phyloP scores from a whole-genome alignment of 2,888 invertebrate species.

The Scaptomyza cyrtandrae region DNA sequence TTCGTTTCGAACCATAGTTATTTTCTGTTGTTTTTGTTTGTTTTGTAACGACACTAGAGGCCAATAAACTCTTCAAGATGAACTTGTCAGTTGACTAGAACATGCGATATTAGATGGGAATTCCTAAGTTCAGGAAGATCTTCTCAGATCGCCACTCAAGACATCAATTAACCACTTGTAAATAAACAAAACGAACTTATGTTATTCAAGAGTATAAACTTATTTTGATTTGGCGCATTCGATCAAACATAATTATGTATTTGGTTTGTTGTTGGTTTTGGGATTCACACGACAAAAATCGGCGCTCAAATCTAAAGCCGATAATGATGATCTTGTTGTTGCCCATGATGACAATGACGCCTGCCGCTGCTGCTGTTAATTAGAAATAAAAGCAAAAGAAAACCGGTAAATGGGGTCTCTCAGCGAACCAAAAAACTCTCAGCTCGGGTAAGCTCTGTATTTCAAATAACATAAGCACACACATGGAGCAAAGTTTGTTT shows the following conservation, averaged over 20 bases:
- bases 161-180: slow-evolving; percentile 9
- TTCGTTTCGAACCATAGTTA: slow-evolving; percentile 16
- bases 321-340: slow-evolving; percentile 29
- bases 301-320: slow-evolving; percentile 14
- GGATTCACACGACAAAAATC: slow-evolving; percentile 57
- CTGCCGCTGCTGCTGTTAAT: slow-evolving; percentile 49
- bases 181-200: slow-evolving; percentile 12
- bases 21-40: slow-evolving; percentile 30
- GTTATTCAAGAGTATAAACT: slow-evolving; percentile 12
- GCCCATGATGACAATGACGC: slow-evolving; percentile 8
- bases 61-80: slow-evolving; percentile 78
- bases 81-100: slow-evolving; percentile 63
- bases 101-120: slow-evolving; percentile 25
- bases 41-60: slow-evolving; percentile 64
- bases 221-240: neutral
- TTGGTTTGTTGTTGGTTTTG: slow-evolving; percentile 21
- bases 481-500: neutral
- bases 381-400: slow-evolving; percentile 59
- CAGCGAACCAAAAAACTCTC: slow-evolving; percentile 34
- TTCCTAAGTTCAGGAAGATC: slow-evolving; percentile 48
- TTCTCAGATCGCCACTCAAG: neutral
- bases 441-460: slow-evolving; percentile 24
- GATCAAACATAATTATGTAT: slow-evolving; percentile 38
- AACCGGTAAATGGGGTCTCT: slow-evolving; percentile 59
- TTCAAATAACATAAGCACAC: slow-evolving; percentile 18